Base-by-base conservation (phyloP, 1,140 invertebrate species). In the Penaeus japonicus region DNA sequence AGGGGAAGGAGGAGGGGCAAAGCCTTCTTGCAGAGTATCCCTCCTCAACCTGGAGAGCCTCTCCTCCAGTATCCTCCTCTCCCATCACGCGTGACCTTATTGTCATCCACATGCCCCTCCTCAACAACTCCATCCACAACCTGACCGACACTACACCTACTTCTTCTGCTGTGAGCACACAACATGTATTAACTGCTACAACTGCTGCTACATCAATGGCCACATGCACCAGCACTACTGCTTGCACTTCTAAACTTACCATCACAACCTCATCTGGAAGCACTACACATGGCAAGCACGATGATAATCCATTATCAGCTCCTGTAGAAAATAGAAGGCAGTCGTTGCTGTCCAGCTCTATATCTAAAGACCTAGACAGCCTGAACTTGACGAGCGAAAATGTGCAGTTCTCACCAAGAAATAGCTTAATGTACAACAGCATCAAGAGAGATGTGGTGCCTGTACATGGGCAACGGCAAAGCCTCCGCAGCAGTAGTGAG, bases 21-120 rank as follows among this genome's bases (percentile, higher is more conserved):
- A 22, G 59, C 12, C 35, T 27, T 59, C 73, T 32, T 27, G 73
- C 79, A 24, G 39, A 53, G 53, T 22, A 47, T 55, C 39, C 39
- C 47, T 82, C 24, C 47, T 85, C 84, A 78, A 35, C 65, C 73
- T 77, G 70, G 84, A 75, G 32, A 27, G 78, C 70, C 39, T 57
- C 55, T 22, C 73, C 84, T 47, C 59, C 84, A 39, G 70, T 55
- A 55, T 55, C 73, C 54, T 78, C 84, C 53, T 55, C 73, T 59
- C 70, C 70, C 32, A 85, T 85, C 54, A 78, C 84, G 24, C 84
- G 73, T 39, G 84, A 85, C 54, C 73, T 85, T 24, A 77, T 85
- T 85, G 84, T 85, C 70, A 85, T 85, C 84, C 84, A 85, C n/a
- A 32, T 85, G 53, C 84, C 84, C 32, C 65, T 85, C 35, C 84